These are phyloP conservation scores for Eupithecia insigniata DNA, from an alignment of 2,888 invertebrate species.

Conservation along the genomic window DNA sequence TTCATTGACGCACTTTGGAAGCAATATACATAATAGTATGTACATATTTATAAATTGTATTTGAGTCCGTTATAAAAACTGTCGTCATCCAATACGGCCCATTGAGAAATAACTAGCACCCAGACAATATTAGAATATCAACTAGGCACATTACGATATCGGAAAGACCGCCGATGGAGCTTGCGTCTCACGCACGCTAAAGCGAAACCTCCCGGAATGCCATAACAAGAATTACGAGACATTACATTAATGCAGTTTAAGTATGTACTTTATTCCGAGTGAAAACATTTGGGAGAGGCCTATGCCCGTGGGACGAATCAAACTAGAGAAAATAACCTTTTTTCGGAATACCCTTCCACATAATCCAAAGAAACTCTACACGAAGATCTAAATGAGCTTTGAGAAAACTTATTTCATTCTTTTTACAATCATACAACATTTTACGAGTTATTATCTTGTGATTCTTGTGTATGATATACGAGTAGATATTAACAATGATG, in stretches of 20 bases:
- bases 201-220: slow-evolving; percentile 69
- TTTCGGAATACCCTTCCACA: background rate
- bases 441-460: background rate
- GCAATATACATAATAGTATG: slow-evolving; percentile 61
- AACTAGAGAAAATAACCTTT: background rate
- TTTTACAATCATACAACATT: background rate
- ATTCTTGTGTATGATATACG: background rate
- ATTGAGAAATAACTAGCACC: slow-evolving; percentile 71
- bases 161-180: slow-evolving; percentile 65
- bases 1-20: slow-evolving; percentile 61
- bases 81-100: slow-evolving; percentile 71
- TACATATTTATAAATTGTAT: slow-evolving; percentile 66
- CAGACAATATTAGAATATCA: slow-evolving; percentile 74
- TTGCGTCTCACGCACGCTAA: slow-evolving; percentile 70
- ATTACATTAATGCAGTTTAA: slow-evolving; percentile 72
- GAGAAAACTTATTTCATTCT: background rate
- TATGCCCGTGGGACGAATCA: background rate
- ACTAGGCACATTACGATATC: slow-evolving; percentile 72
- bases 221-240: slow-evolving; percentile 69
- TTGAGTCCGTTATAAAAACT: slow-evolving; percentile 70
- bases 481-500: too few relatives aligned
- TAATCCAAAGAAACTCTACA: background rate
- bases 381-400: background rate
- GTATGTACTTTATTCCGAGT: background rate
- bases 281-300: background rate